Base-by-base conservation (phyloP, 2,888 invertebrate species). In the Hirtodrosophila confusa region DNA sequence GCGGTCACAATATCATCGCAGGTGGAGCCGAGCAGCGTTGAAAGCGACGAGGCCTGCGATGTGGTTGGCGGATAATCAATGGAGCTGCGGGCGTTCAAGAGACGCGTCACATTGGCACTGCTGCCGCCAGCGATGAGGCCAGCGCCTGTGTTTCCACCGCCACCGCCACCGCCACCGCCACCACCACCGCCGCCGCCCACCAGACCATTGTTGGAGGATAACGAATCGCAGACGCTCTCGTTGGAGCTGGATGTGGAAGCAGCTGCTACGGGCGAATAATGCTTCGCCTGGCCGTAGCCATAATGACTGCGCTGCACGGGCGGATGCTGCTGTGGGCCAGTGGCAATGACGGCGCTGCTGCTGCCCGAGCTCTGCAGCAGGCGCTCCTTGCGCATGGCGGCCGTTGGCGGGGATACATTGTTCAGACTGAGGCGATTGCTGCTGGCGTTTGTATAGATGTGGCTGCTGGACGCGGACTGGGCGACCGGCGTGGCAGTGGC, bases 201-300 rank as follows among this genome's bases (percentile, higher is more conserved):
- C 6, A 78, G 70, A 87, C 94, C 92, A 89, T 94, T 92, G 80
- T 92, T 92, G 31, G 94, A 94, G 80, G 93, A 92, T 23, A 94
- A 93, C 82, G 93, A 92, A 61, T 95, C 95, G 71, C 95, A 95
- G 47, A 97, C 95, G 0, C 97, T 97, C 92, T 97, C 97, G 82
- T 95, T 96, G 17, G 97, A 96, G 92, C 97, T 97, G 91, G 96
- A 95, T 12, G 95, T 95, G 66, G 93, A 93, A 23, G 90, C 90
- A 29, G 91, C 90, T 48, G 90, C 89, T 29, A 88, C 86, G 9
- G 91, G 86, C 0, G 90, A 86, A 73, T 91, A 91, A 17, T 91
- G 91, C 55, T 91, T 91, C 2, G 83, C 75, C 69, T 90, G 90
- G 17, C 89, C 88, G 64, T 90, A 91, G 45, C 80, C 82, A 65